Conservation (phyloP, 1,140 invertebrate species). For the Drosophila ercepeae region DNA sequence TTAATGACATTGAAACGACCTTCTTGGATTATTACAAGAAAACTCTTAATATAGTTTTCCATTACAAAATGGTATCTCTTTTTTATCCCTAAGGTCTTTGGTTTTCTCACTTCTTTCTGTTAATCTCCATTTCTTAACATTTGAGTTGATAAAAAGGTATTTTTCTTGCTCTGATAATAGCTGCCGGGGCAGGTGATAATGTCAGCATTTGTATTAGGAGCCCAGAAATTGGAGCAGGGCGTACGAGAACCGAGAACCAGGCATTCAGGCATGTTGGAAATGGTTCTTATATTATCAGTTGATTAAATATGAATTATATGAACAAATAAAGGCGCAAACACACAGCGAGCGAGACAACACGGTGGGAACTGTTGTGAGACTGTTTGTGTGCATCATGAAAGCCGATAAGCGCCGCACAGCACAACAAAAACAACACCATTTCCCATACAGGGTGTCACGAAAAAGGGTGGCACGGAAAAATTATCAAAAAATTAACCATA, state of each 20-base stretch:
- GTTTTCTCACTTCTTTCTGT: too few relatives aligned
- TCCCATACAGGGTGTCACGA: slow-evolving; percentile 53
- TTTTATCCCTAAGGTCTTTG: too few relatives aligned
- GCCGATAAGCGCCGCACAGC: slow-evolving; percentile 67
- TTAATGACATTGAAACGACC: too few relatives aligned
- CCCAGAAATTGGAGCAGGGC: slow-evolving; percentile 67
- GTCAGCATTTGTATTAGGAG: slow-evolving; percentile 64
- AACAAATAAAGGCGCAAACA: slow-evolving; percentile 53
- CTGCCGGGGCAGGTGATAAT: slow-evolving; percentile 68
- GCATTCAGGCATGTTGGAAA: slow-evolving; percentile 49
- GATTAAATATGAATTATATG: slow-evolving; percentile 81
- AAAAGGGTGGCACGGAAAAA: background rate
- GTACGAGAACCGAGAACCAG: background rate
- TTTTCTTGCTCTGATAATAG: too few relatives aligned
- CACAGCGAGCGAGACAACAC: slow-evolving; percentile 12
- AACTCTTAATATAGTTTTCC: too few relatives aligned
- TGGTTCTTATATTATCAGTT: slow-evolving; percentile 69
- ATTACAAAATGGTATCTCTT: too few relatives aligned
- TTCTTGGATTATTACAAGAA: too few relatives aligned
- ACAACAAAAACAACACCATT: slow-evolving; percentile 22
- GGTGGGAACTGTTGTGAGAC: background rate
- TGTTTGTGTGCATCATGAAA: slow-evolving; percentile 30
- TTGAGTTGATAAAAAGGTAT: background rate
- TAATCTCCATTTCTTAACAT: too few relatives aligned
- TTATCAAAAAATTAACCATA: background rate